Conservation (phyloP, 2,113 vertebrate genomes). For the Lethenteron reissneri region DNA sequence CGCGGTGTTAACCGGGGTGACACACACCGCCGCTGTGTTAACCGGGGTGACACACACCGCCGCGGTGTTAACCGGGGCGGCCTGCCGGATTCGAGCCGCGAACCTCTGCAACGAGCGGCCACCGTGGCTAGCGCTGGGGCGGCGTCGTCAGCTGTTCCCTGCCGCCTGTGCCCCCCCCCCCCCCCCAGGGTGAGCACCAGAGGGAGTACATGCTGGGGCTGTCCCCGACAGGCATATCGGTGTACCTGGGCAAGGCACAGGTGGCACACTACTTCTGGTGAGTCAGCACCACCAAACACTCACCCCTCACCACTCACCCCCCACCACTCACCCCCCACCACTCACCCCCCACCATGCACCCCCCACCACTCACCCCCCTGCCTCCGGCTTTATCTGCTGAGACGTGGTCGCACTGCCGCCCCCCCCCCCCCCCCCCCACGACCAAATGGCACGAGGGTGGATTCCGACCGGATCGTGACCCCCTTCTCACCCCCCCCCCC, state of each 20-base stretch:
- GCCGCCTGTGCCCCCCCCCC: no score
- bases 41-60: no score
- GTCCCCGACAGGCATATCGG: conserved; percentile 52
- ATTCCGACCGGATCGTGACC: neutral
- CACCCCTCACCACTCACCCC: neutral
- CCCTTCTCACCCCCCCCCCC: neutral
- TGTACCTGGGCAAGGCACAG: conserved; percentile 70
- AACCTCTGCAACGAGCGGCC: no score
- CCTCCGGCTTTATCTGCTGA: neutral
- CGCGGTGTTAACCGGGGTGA: no score
- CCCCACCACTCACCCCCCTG: neutral
- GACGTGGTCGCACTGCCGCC: neutral
- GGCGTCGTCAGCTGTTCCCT: no score
- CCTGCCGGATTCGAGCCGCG: no score
- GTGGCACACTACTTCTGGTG: conserved; percentile 86
- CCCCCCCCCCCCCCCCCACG: no score
- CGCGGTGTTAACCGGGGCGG: no score
- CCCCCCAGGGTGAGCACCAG: conserved; percentile 53
- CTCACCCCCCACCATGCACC: neutral
- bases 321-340: neutral
- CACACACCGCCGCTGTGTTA: no score
- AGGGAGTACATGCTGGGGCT: conserved; percentile 69
- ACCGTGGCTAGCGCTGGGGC: no score
- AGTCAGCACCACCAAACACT: conserved; percentile 15
- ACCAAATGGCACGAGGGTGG: no score